Evolutionary conservation across 1,140 invertebrate genomes (phyloP).

Genomic region (Muscidifurax raptorellus): DNA sequence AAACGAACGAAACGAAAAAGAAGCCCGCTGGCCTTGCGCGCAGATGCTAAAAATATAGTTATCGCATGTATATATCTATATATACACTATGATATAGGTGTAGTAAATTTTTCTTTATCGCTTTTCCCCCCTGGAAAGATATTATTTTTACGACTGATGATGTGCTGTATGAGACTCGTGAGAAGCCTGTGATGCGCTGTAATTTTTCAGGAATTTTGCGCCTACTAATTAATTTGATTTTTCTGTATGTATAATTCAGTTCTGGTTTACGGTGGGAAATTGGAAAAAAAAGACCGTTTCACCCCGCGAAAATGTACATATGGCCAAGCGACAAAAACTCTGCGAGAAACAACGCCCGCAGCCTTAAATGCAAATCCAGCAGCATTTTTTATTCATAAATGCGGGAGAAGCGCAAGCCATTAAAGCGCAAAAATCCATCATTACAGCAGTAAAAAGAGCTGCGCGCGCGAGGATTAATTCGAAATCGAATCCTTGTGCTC

Average conservation of each 20-base stretch:
- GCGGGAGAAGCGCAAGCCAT: neutral
- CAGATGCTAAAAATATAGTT: neutral
- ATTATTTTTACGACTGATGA: too few species aligned
- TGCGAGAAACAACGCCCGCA: neutral
- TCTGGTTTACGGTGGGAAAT: neutral
- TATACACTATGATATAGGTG: neutral
- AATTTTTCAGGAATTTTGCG: neutral
- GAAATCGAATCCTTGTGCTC: neutral
- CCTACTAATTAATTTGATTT: neutral
- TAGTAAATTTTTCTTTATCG: neutral
- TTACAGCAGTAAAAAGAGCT: neutral
- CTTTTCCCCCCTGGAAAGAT: neutral
- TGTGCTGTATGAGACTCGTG: too few species aligned
- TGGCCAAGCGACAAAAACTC: neutral
- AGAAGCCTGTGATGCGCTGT: too few species aligned
- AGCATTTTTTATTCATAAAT: neutral
- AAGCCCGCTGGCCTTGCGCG: neutral
- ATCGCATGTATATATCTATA: neutral
- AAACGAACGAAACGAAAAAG: slow-evolving; percentile 10
- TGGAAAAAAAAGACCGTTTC: neutral
- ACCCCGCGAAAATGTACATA: neutral
- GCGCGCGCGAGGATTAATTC: neutral
- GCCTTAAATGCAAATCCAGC: neutral
- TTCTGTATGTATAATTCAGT: neutral
- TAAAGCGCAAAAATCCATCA: neutral